phyloP scores from a whole-genome alignment of 2,888 invertebrate genomes.

The Byasa hedistus region DNA sequence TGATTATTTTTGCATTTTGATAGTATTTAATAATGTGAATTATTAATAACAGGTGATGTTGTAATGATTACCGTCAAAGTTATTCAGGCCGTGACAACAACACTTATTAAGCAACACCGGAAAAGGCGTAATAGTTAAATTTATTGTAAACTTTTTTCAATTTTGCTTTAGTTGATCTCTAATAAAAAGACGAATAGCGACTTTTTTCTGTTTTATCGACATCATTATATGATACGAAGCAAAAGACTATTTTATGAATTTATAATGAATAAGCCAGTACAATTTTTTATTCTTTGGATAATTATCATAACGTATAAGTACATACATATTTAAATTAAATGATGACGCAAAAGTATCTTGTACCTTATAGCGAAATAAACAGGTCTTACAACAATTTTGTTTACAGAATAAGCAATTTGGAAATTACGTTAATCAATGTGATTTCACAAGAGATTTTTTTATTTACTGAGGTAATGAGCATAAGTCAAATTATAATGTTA shows the following conservation, averaged over 20 bases:
- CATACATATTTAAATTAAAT: not conserved
- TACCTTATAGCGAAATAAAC: constrained; percentile 1
- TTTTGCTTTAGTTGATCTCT: not conserved
- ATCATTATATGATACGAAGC: not conserved
- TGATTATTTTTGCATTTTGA: not conserved
- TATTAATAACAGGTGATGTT: constrained; percentile 19
- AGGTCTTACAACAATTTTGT: constrained; percentile 9
- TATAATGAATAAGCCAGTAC: not conserved
- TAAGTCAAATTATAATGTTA: too few species aligned
- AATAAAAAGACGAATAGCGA: not conserved
- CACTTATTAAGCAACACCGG: constrained; percentile 23
- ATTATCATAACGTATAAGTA: too few species aligned
- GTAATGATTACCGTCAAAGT: constrained; percentile 20
- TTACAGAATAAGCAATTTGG: constrained; percentile 15
- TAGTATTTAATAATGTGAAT: constrained; percentile 7
- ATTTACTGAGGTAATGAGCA: not conserved
- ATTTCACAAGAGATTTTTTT: not conserved
- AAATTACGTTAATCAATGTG: constrained; percentile 33
- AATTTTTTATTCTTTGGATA: too few species aligned
- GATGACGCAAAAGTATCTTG: not conserved
- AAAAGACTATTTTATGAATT: too few species aligned
- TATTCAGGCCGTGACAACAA: constrained; percentile 32
- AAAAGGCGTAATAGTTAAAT: constrained; percentile 22
- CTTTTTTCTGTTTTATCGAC: not conserved
- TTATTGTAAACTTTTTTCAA: not conserved